phyloP scores from a whole-genome alignment of 2,888 invertebrate genomes.

The Cheilosia scutellata region DNA sequence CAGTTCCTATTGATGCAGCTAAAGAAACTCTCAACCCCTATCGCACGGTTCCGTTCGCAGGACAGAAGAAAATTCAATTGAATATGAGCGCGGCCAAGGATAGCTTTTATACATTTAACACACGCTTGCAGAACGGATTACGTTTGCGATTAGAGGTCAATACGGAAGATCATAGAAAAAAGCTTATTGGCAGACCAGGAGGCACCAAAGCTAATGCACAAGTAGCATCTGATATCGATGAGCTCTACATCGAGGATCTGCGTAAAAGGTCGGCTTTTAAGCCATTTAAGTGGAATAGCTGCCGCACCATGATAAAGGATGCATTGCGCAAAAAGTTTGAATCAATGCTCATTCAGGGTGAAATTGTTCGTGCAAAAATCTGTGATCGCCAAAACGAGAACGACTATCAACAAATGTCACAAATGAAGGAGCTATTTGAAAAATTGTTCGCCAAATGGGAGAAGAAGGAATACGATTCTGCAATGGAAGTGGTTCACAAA shows the following conservation, averaged over 20 bases:
- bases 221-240: slow-evolving; percentile 83
- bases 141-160: slow-evolving; percentile 81
- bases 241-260: slow-evolving; percentile 82
- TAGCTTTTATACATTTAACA: slow-evolving; percentile 81
- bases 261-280: slow-evolving; percentile 80
- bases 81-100: slow-evolving; percentile 79
- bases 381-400: slow-evolving; percentile 80
- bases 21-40: slow-evolving; percentile 81
- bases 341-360: slow-evolving; percentile 81
- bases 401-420: slow-evolving; percentile 80
- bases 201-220: slow-evolving; percentile 78
- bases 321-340: slow-evolving; percentile 82
- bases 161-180: slow-evolving; percentile 78
- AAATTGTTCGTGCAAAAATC: slow-evolving; percentile 81
- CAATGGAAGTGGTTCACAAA: slow-evolving; percentile 81
- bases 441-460: slow-evolving; percentile 82
- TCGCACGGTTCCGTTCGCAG: slow-evolving; percentile 81
- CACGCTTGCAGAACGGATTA: slow-evolving; percentile 81
- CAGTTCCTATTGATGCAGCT: slow-evolving; percentile 79
- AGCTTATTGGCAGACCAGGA: slow-evolving; percentile 78
- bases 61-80: slow-evolving; percentile 81
- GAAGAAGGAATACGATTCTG: slow-evolving; percentile 81
- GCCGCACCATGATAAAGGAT: slow-evolving; percentile 80
- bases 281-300: slow-evolving; percentile 80
- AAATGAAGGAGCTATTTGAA: slow-evolving; percentile 79